These are phyloP conservation scores for Gallinago stenura DNA, from an alignment of 2,797 vertebrate species.

Conservation along the genomic window DNA sequence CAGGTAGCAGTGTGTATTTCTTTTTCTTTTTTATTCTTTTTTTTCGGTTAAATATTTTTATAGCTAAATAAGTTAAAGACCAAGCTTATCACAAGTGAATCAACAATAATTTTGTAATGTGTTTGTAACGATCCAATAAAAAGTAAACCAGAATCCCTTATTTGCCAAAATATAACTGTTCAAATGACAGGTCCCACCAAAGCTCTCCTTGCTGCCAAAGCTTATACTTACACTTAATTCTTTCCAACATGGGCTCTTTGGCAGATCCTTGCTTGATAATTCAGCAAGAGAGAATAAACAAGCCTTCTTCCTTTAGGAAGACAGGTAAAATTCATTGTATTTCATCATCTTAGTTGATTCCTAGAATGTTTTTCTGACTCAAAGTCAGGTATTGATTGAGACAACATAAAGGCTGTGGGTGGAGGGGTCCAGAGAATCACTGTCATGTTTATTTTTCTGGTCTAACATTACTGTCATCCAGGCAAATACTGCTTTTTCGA, in stretches of 20 bases:
- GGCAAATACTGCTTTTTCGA: background rate
- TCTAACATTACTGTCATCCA: background rate
- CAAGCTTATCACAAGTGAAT: background rate
- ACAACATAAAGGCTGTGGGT: background rate
- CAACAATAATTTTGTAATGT: background rate
- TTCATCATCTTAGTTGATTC: background rate
- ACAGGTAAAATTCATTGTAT: background rate
- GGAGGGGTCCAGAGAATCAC: background rate
- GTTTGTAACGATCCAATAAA: background rate
- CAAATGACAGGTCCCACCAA: background rate
- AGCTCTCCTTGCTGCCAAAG: background rate
- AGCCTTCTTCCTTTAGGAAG: background rate
- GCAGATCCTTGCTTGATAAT: background rate
- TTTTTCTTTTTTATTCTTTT: background rate
- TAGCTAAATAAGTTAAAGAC: background rate
- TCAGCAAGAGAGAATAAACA: background rate
- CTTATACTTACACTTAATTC: background rate
- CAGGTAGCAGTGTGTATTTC: background rate
- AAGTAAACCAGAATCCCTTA: background rate
- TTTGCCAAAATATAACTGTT: background rate
- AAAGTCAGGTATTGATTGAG: background rate
- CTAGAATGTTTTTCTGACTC: background rate
- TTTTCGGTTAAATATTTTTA: background rate
- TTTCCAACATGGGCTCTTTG: rapidly evolving
- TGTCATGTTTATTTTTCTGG: background rate